Base-by-base conservation (phyloP, 2,888 invertebrate genomes). In the Caenorhabditis zanzibari region DNA sequence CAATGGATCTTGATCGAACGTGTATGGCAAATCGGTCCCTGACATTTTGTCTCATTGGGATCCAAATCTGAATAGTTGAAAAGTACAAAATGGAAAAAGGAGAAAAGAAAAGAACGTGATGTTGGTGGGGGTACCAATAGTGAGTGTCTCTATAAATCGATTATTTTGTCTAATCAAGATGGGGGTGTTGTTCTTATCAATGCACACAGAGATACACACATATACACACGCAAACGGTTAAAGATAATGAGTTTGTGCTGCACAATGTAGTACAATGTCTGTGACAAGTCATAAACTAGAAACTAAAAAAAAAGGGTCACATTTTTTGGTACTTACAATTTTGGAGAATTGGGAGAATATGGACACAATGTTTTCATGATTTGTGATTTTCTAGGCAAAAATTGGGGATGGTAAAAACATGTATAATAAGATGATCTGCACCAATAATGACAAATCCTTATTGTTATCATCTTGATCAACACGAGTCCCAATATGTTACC, bases 1-100 rank as follows among this genome's bases (percentile, higher is more conserved):
- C 41, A 81, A 59, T 35, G 81, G 81, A 44, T 81, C 81, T 44
- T 81, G 74, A 32, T 74, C 74, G 28, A 81, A 81, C 16, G 54
- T 56, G 61, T 81, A 68, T 7, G 68, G 74, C 44, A 69, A 54
- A 56, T 56, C 72, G 35, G 47, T 59, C 10, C 54, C 52, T 2
- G 59, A 44, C 76, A 69, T 64, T 41, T 38, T 44, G 22, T 32
- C 12, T 52, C 49, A 69, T 72, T 72, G 10, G 19, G 32, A 26
- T 44, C 41, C 16, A 24, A 38, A 14, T 16, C 24, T 28, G 10
- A 26, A 47, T 19, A 16, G 2, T 32, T 28, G n/a, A 19, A 32
- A 64, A 49, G 10, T 16, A 26, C 41, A 44, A 47, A n/a, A 47
- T 3, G 28, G 38, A 28, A 6, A 61, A 26, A 7, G 1, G 16